phyloP scores from a whole-genome alignment of 2,113 vertebrate genomes.

The Glaucomys volans region DNA sequence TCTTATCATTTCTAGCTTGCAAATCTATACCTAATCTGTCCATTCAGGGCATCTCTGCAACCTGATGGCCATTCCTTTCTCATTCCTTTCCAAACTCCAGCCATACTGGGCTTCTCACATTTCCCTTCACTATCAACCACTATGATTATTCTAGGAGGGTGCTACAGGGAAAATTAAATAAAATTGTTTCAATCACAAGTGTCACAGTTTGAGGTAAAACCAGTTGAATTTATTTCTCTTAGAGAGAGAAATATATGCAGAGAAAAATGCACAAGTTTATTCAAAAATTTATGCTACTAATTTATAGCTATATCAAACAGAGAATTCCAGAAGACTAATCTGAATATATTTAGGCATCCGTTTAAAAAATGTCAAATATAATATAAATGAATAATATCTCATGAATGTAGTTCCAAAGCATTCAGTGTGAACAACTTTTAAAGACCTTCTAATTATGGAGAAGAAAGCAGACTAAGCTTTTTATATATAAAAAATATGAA shows the following conservation, averaged over 20 bases:
- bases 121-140: not conserved
- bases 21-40: not conserved
- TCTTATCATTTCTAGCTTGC: not conserved
- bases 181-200: not conserved
- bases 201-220: slow-evolving; percentile 1
- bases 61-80: not conserved
- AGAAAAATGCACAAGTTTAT: not conserved
- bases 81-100: not conserved
- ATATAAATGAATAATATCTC: not conserved
- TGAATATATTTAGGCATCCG: not conserved
- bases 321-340: not conserved
- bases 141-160: not conserved
- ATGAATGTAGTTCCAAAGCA: not conserved
- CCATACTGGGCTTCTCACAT: not conserved
- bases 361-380: not conserved
- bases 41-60: not conserved
- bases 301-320: not conserved
- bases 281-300: not conserved
- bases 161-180: not conserved
- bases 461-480: not conserved
- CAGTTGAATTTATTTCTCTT: not conserved
- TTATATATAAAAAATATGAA: not conserved
- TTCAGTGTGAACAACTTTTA: not conserved
- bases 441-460: not conserved
- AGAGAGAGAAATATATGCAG: not conserved